Percentiles rank a stretch among this genome's conserved stretches.
Evolutionary conservation across 1,140 invertebrate species (phyloP).

Genomic region (Listronotus bonariensis): DNA sequence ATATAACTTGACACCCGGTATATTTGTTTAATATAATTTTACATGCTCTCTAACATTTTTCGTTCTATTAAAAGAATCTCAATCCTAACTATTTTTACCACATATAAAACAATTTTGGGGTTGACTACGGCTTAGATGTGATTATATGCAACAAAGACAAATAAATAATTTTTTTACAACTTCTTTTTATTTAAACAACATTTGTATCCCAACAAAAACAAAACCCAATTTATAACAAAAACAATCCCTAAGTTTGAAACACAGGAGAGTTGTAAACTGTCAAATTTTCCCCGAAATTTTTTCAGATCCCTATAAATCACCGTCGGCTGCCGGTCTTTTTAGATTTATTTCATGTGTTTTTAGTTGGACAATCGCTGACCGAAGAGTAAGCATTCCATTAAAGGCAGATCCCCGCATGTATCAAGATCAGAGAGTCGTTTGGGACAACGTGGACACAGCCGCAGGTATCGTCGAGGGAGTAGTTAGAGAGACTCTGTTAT

Average conservation of each 20-base stretch:
- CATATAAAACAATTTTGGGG: no score
- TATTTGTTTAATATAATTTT: no score
- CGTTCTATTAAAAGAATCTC: no score
- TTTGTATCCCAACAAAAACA: neutral
- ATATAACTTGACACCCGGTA: no score
- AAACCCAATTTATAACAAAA: slow-evolving; percentile 13
- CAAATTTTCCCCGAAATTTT: slow-evolving; percentile 36
- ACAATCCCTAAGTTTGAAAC: slow-evolving; percentile 17
- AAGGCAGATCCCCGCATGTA: slow-evolving; percentile 50
- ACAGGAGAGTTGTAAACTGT: slow-evolving; percentile 29
- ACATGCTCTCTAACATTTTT: no score
- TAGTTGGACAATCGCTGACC: slow-evolving; percentile 50
- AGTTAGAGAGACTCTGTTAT: slow-evolving; percentile 48
- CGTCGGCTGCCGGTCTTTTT: slow-evolving; percentile 32
- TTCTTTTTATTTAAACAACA: neutral
- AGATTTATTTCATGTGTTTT: slow-evolving; percentile 46
- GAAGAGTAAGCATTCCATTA: slow-evolving; percentile 52
- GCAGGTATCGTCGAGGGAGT: slow-evolving; percentile 51
- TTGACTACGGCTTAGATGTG: no score
- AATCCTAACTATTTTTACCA: no score
- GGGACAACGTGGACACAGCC: slow-evolving; percentile 37
- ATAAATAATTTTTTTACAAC: neutral
- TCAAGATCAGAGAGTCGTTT: slow-evolving; percentile 48
- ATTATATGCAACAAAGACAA: no score
- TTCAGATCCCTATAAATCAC: slow-evolving; percentile 39